These are phyloP conservation scores for Bos indicus DNA, from an alignment of 2,113 vertebrate genomes.

Conservation along the genomic window DNA sequence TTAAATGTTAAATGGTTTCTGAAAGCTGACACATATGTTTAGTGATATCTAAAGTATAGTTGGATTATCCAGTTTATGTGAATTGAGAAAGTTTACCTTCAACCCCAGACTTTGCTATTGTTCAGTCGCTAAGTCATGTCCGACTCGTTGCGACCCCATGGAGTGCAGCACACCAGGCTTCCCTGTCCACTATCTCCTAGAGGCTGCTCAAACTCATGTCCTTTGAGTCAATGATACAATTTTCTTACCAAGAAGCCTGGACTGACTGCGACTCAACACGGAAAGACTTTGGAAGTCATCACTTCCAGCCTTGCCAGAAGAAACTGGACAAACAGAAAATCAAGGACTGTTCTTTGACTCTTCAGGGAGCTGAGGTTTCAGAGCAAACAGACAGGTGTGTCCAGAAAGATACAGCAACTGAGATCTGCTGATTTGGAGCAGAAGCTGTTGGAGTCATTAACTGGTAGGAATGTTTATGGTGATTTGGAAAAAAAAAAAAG, in stretches of 20 bases:
- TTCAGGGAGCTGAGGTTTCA: background rate
- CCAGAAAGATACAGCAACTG: background rate
- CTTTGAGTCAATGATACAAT: background rate
- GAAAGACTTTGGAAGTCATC: background rate
- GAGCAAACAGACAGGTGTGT: background rate
- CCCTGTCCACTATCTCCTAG: background rate
- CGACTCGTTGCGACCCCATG: fast-evolving
- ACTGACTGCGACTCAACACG: background rate
- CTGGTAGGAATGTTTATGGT: background rate
- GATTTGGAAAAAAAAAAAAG: background rate
- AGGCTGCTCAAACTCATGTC: background rate
- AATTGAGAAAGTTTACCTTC: background rate
- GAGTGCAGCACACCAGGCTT: background rate
- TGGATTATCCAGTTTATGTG: background rate
- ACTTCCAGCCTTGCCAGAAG: background rate
- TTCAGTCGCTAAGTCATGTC: background rate
- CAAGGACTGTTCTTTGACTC: background rate
- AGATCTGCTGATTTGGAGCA: background rate
- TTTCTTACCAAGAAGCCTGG: background rate
- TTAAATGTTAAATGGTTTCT: background rate
- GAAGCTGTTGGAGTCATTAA: background rate
- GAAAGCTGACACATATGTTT: background rate
- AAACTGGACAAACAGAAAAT: background rate
- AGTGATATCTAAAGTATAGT: background rate
- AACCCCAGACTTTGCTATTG: background rate